phyloP scores from a whole-genome alignment of 2,113 vertebrate species.

The Heloderma charlesbogerti region DNA sequence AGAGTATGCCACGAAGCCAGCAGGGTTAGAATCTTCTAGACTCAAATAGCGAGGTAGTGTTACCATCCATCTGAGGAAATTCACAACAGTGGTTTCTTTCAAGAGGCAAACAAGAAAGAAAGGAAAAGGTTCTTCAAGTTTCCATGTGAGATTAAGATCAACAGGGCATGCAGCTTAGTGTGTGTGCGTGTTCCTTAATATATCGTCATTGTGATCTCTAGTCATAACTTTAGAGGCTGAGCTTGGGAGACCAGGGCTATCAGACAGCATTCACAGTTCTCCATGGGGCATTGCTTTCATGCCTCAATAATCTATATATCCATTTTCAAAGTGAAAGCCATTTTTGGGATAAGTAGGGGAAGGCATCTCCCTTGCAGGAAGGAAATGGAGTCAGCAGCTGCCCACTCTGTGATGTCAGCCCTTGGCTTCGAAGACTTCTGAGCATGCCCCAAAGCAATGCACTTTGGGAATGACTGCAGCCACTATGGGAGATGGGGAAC shows the following conservation, averaged over 20 bases:
- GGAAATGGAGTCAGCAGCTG: not conserved
- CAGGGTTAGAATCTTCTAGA: accelerated
- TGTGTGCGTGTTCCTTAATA: not conserved
- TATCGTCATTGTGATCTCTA: not conserved
- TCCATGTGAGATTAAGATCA: not conserved
- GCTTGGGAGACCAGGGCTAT: not conserved
- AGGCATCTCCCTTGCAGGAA: not conserved
- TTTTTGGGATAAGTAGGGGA: not conserved
- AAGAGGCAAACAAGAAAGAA: not conserved
- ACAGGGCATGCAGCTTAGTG: not conserved
- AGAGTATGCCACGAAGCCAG: not conserved
- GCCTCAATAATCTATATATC: not conserved
- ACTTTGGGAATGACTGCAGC: not conserved
- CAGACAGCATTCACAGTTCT: not conserved
- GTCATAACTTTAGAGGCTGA: not conserved
- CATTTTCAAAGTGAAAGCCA: not conserved
- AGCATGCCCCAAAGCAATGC: not conserved
- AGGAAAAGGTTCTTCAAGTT: not conserved
- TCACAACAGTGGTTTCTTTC: not conserved
- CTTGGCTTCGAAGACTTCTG: not conserved
- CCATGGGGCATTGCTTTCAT: not conserved
- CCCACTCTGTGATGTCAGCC: not conserved
- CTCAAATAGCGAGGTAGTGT: accelerated
- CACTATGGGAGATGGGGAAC: not conserved
- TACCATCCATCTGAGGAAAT: not conserved